Evolutionary conservation across 1,140 invertebrate species (phyloP), one percentile per base, ranked within the genome.

Genomic region (Solenopsis fugax): DNA sequence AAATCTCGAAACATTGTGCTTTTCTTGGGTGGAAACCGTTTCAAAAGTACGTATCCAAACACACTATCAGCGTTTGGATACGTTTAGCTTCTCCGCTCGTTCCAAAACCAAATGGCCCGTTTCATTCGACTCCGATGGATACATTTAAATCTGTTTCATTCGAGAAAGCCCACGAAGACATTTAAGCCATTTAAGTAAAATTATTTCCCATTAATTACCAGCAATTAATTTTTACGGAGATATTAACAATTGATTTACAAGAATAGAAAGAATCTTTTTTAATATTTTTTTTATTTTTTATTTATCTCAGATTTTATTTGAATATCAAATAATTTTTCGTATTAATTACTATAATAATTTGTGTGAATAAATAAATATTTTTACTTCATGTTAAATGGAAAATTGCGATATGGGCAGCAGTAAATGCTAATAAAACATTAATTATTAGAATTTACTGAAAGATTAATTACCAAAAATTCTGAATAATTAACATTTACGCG

Each of bases 31-130:
- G 2, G 60, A 60, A 86, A 82, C 81, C 81, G 24, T 77, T 37
- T 56, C 52, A 60, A 81, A 87, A 87, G 76, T 72, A 58, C 76
- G 60, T 69, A 56, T 48, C 52, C 69, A 88, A 89, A 88, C 52
- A 81, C 24, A 16, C 54, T 18, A 82, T 75, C 69, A 75, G 54
- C 54, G 41, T 73, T 84, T 37, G 54, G 65, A 69, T 50, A 69
- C 41, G 12, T 69, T 75, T 45, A 54, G 18, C 54, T 58, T 18
- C 54, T 58, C 4, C 52, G 37, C 52, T 82, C 52, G 18, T 82
- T 58, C 7, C 24, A 18, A 21, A 60, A 72, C 18, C 65, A 48
- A 73, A 75, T 73, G 37, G 37, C 18, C 12, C 65, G 37, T 58
- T 81, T 72, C 65, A 81, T 10, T 10, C 21, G n/a, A 12, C 34